A percentile compares a stretch with the other conserved stretches of the same genome.
Conservation (phyloP, 2,113 vertebrate genomes). For the Xenopus tropicalis region UCB_Xtro_10.0 CM004445.2:46920001-46920500, state of each 20-base stretch:
- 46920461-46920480: conserved; percentile 19
- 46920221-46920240: neutral
- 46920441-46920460: conserved; percentile 2
- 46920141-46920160: too few species aligned
- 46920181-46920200: neutral
- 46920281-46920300: neutral
- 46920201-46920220: neutral
- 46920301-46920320: neutral
- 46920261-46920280: neutral
- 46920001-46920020: too few species aligned
- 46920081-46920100: too few species aligned
- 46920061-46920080: too few species aligned
- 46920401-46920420: neutral
- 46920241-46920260: neutral
- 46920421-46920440: conserved; percentile 4
- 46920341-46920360: neutral
- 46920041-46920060: too few species aligned
- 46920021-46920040: too few species aligned
- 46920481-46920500: conserved; percentile 34
- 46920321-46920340: neutral
- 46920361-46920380: conserved; percentile 3
- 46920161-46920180: neutral
- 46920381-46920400: neutral
- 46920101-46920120: too few species aligned
- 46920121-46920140: too few species aligned